phyloP scores from a whole-genome alignment of 1,140 invertebrate genomes.

The Trichogramma pretiosum region DNA sequence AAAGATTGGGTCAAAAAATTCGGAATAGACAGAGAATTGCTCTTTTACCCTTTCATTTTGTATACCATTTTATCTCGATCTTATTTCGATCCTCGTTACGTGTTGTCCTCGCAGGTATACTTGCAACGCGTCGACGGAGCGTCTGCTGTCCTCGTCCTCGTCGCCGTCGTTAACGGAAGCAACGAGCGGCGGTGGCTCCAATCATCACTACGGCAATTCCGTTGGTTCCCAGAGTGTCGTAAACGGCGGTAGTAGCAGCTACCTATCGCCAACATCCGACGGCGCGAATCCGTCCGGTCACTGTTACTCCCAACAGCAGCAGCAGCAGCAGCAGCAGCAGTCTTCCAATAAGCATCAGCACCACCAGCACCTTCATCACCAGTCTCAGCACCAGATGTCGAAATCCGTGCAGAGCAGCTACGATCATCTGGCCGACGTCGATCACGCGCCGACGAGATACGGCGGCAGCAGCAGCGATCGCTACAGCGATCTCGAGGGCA shows the following conservation, averaged over 20 bases:
- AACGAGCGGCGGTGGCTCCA: constrained; percentile 12
- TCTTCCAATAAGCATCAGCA: constrained; percentile 10
- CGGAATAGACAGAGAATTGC: no score
- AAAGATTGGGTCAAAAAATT: no score
- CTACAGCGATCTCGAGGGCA: constrained; percentile 19
- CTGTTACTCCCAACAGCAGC: constrained; percentile 22
- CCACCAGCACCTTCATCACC: constrained; percentile 17
- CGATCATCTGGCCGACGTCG: constrained; percentile 24
- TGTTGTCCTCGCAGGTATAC: constrained; percentile 21
- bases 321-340: constrained; percentile 7
- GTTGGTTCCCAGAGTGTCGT: constrained; percentile 17
- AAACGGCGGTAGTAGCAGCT: constrained; percentile 10
- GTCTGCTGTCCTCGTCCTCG: constrained; percentile 39
- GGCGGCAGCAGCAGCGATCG: constrained; percentile 34
- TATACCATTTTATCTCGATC: no score
- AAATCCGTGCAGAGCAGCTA: constrained; percentile 28
- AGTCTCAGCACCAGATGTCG: constrained; percentile 23
- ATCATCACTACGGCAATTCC: neutral
- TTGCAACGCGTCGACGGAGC: constrained; percentile 35
- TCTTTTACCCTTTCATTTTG: no score
- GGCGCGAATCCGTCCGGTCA: constrained; percentile 14
- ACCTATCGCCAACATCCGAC: constrained; percentile 27
- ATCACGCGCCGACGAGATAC: constrained; percentile 19
- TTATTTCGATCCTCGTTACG: neutral
- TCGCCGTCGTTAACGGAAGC: constrained; percentile 49